Conservation (phyloP, 2,888 invertebrate genomes). For the Aphidius colemani region DNA sequence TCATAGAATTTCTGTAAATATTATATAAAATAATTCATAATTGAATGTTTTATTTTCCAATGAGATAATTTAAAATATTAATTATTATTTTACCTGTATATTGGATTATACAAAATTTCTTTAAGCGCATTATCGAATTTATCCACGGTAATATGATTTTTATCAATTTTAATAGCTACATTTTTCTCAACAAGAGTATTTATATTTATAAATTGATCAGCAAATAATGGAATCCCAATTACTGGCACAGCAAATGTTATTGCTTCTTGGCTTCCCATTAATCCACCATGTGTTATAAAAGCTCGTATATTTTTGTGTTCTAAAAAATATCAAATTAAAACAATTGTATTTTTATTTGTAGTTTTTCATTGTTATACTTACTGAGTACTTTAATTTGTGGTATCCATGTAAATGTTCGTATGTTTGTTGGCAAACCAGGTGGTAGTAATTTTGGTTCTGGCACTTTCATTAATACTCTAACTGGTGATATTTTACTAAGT, state of each 20-base stretch:
- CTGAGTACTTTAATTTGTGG: slow-evolving; percentile 49
- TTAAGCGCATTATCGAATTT: slow-evolving; percentile 44
- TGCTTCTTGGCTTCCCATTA: slow-evolving; percentile 53
- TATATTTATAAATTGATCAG: slow-evolving; percentile 51
- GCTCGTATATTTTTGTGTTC: slow-evolving; percentile 50
- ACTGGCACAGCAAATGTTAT: slow-evolving; percentile 51
- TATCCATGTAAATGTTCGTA: slow-evolving; percentile 44
- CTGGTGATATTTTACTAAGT: slow-evolving; percentile 46
- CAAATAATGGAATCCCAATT: slow-evolving; percentile 52
- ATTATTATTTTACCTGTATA: slow-evolving; percentile 41
- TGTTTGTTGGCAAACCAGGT: slow-evolving; percentile 45
- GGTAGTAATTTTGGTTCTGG: slow-evolving; percentile 41
- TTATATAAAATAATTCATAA: not conserved
- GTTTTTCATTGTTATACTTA: slow-evolving; percentile 33
- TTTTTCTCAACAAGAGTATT: slow-evolving; percentile 41
- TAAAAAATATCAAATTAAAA: too few relatives aligned
- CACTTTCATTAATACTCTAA: slow-evolving; percentile 49
- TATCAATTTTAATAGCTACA: slow-evolving; percentile 43
- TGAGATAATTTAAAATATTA: not conserved
- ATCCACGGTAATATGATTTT: slow-evolving; percentile 39
- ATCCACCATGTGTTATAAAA: slow-evolving; percentile 55
- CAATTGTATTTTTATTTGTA: too few relatives aligned
- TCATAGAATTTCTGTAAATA: slow-evolving; percentile 27
- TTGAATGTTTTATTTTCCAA: not conserved
- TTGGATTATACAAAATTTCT: slow-evolving; percentile 43